phyloP scores from a whole-genome alignment of 2,888 invertebrate species.

The Nomada hirtipes region DNA sequence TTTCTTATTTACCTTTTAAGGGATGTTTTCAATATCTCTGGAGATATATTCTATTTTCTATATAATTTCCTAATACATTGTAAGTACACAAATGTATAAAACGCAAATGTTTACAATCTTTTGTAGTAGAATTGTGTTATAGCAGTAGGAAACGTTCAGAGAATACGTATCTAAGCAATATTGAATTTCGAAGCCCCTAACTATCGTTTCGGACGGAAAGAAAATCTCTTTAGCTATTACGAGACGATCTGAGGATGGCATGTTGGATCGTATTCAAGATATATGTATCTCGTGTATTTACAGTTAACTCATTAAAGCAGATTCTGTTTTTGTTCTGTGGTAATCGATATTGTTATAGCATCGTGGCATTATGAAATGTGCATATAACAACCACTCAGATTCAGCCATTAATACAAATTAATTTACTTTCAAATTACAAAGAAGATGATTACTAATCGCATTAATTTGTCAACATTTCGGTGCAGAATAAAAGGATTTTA shows the following conservation, averaged over 20 bases:
- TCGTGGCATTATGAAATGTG: too few species aligned
- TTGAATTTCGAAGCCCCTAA: slow-evolving; percentile 65
- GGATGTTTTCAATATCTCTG: neutral
- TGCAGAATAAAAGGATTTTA: too few species aligned
- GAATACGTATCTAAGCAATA: slow-evolving; percentile 28
- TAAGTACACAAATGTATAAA: neutral
- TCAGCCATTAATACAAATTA: too few species aligned
- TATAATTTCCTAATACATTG: too few species aligned
- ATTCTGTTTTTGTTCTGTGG: slow-evolving; percentile 43
- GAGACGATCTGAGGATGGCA: slow-evolving; percentile 37
- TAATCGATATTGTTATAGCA: slow-evolving; percentile 8
- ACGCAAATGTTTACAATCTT: neutral
- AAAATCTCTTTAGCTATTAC: slow-evolving; percentile 64
- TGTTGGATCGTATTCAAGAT: slow-evolving; percentile 19
- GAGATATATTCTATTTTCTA: too few species aligned
- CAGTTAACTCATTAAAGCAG: slow-evolving; percentile 37
- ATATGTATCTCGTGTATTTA: slow-evolving; percentile 15
- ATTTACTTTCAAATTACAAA: too few species aligned
- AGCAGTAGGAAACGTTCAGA: slow-evolving; percentile 8
- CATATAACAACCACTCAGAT: too few species aligned
- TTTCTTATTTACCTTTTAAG: neutral
- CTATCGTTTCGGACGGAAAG: slow-evolving; percentile 37
- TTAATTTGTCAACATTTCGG: too few species aligned
- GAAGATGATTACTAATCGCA: too few species aligned
- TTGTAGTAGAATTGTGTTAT: neutral